A percentile compares a stretch with the other conserved stretches of the same genome.
These are phyloP conservation scores for Buphagus erythrorhynchus DNA, from an alignment of 2,797 vertebrate genomes.

Conservation along the genomic window DNA sequence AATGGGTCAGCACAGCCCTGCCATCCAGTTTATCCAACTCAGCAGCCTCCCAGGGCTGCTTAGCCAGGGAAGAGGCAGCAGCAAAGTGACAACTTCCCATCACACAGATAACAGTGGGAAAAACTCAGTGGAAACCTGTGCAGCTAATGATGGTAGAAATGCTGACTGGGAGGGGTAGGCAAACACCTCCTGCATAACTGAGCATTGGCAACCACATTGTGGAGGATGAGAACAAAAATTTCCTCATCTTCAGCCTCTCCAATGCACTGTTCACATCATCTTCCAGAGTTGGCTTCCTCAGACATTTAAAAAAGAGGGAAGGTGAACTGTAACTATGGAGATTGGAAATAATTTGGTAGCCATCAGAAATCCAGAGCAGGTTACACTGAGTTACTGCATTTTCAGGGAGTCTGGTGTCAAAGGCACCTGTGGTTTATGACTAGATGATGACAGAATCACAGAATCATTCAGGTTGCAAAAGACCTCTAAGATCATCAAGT, in stretches of 20 bases:
- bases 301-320: background rate
- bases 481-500: background rate
- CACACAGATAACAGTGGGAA: background rate
- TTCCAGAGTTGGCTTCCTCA: background rate
- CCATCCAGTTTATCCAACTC: background rate
- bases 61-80: background rate
- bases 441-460: background rate
- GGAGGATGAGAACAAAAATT: background rate
- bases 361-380: background rate
- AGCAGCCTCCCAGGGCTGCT: background rate
- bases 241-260: background rate
- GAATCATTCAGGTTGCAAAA: background rate
- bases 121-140: background rate
- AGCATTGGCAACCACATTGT: rapidly evolving
- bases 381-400: background rate
- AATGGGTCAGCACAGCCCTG: rapidly evolving
- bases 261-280: rapidly evolving
- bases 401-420: background rate
- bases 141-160: background rate
- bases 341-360: background rate
- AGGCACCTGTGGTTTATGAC: background rate
- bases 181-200: background rate
- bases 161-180: background rate
- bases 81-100: background rate
- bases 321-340: background rate